Conservation (phyloP, 2,113 vertebrate species). For the Chlamydotis undulata region DNA sequence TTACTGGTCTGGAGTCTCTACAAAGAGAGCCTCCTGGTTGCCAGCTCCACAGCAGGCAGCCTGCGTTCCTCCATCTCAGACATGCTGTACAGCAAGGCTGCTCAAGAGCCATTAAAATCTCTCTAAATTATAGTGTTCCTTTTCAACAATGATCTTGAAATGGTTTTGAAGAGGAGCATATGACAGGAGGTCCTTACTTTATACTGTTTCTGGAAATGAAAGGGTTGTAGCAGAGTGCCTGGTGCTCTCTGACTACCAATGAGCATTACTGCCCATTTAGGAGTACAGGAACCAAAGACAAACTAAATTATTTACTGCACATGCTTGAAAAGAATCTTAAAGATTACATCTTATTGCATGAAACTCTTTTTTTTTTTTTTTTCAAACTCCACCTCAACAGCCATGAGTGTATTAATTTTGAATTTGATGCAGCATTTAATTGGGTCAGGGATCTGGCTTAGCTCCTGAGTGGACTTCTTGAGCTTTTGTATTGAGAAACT, state of each 20-base stretch:
- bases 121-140: not conserved
- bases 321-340: constrained; percentile 9
- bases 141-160: not conserved
- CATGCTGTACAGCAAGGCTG: not conserved
- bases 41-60: fast-evolving
- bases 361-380: not conserved
- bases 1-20: not conserved
- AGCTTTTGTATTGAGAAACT: not conserved
- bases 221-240: not conserved
- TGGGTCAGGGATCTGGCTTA: not conserved
- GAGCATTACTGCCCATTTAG: not conserved
- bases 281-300: not conserved
- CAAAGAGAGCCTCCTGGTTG: not conserved
- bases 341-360: not conserved
- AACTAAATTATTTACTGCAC: not conserved
- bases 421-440: not conserved
- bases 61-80: not conserved
- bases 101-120: not conserved
- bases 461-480: not conserved
- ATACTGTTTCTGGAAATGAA: not conserved
- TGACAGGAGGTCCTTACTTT: not conserved
- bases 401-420: not conserved
- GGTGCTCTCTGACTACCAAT: not conserved
- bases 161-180: not conserved
- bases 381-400: not conserved